Evolutionary conservation across 2,888 invertebrate species (phyloP), one percentile per base, ranked within the genome.

Genomic region (Lasioglossum malachurum): DNA sequence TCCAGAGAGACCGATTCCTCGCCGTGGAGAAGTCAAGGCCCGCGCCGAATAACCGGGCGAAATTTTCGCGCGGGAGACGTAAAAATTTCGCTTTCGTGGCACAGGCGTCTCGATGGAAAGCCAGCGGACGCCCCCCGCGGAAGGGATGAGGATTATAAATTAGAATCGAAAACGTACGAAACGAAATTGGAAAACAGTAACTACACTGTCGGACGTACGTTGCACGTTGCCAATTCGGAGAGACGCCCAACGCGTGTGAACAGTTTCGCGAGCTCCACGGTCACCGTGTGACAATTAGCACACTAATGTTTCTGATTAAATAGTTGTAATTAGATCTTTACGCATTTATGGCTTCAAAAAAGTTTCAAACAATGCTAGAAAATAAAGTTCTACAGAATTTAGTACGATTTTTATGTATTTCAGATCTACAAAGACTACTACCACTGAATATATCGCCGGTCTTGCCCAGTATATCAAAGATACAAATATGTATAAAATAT

Each of bases 1-100:
- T 71, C 86, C 86, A 44, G 76, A 23, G 83, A 86, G 86, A 85
- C 87, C 86, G 86, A 89, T 89, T 77, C 79, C 41, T 80, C 83
- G 67, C 41, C 49, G 60, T 74, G 75, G 46, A 84, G 69, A 71
- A 57, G 72, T 60, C 44, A 67, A 38, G 72, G 41, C 10, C 64
- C 64, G 49, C 44, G 73, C 19, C 77, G 71, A 75, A 83, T 84
- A 80, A 49, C 80, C 49, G 23, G 81, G 73, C 64, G 81, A 84
- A 86, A 89, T 81, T 88, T 87, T 75, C 87, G 72, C 81, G 67
- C 67, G 79, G 71, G 82, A 31, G 71, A 86, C 82, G 76, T 73
- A 44, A 7, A 80, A 83, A 89, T 82, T 83, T 75, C 71, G 80
- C 82, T 75, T 71, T 69, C 69, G 53, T 38, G 23, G 85, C 74